A percentile compares a stretch with the other conserved stretches of the same genome.
These are phyloP conservation scores for Blera fallax DNA, from an alignment of 2,888 invertebrate genomes.

Conservation along the genomic window DNA sequence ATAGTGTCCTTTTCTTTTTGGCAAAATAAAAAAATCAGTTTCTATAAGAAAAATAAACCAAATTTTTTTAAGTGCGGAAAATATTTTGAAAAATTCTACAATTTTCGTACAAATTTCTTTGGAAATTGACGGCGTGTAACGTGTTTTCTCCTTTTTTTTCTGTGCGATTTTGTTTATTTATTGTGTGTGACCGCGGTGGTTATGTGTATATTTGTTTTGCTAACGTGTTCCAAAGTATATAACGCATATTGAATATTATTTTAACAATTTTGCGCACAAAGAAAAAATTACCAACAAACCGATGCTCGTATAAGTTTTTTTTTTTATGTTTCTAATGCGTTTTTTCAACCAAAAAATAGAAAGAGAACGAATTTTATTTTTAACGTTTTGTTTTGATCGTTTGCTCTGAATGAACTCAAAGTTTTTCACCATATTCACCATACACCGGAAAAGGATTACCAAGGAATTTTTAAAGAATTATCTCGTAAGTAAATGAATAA, in stretches of 20 bases:
- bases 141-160: conserved; percentile 25
- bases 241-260: conserved; percentile 25
- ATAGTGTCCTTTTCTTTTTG: conserved; percentile 35
- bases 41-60: not conserved
- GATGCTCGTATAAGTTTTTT: conserved; percentile 1
- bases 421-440: conserved; percentile 31
- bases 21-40: conserved; percentile 1
- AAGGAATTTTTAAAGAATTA: conserved; percentile 47
- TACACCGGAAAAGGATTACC: conserved; percentile 67
- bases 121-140: conserved; percentile 40
- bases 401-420: conserved; percentile 50
- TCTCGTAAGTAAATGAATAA: conserved; percentile 37
- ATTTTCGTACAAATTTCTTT: not conserved
- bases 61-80: conserved; percentile 14
- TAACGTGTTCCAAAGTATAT: conserved; percentile 29
- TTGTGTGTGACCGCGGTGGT: conserved; percentile 39
- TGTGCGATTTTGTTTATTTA: conserved; percentile 25
- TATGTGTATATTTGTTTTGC: conserved; percentile 45
- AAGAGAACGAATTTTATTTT: conserved; percentile 27
- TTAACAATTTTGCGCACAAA: conserved; percentile 52
- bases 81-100: not conserved
- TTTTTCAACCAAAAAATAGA: conserved; percentile 20
- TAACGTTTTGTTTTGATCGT: conserved; percentile 27
- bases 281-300: not conserved
- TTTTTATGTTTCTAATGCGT: conserved; percentile 27